Base-by-base conservation (phyloP, 2,888 invertebrate genomes). In the Dorcus parallelipipedus region DNA sequence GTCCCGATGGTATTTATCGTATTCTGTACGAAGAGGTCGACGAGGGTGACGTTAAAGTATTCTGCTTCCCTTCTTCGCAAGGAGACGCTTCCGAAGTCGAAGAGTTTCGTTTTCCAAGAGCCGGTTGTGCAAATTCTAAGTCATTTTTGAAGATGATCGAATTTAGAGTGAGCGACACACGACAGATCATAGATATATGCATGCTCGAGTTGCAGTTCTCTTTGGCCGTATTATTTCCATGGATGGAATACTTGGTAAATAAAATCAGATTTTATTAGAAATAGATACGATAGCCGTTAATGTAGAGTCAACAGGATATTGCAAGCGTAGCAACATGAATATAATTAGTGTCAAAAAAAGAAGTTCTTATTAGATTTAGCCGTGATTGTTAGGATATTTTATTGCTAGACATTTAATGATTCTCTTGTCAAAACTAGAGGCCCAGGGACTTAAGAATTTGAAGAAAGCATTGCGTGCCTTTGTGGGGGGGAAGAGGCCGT, bases 191-290 rank as follows among this genome's bases (percentile, higher is more conserved):
- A 0, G 89, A 93, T 67, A 83, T 92, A 55, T 84, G 87, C 69
- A 88, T 87, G 79, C 84, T 88, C 69, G 91, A 91, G 67, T 79
- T 94, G 63, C 84, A 87, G 49, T 89, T 88, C 71, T 87, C 91
- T 0, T 77, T 95, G n/a, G 83, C 87, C 49, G 86, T 88, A 54
- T 83, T 92, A 60, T 95, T 95, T 75, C 92, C 95, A 0, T 94
- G 94, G 92, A 87, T 92, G 81, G 98, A 99, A 74, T 99, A 99
- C 78, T 83, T 99, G 64, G 93, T 96, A 33, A 33, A 33, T 33
- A 33, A 33, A 33, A 33, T 3, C 26, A 26, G 26, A 6, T 33
- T 33, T 33, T 33, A 33, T 33, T 33, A 33, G 7, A 33, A 48
- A 20, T 20, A 20, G 20, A 20, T 20, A 20, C 3, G 20, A 20